phyloP scores from a whole-genome alignment of 2,888 invertebrate species.

The Margaritifera margaritifera region DNA sequence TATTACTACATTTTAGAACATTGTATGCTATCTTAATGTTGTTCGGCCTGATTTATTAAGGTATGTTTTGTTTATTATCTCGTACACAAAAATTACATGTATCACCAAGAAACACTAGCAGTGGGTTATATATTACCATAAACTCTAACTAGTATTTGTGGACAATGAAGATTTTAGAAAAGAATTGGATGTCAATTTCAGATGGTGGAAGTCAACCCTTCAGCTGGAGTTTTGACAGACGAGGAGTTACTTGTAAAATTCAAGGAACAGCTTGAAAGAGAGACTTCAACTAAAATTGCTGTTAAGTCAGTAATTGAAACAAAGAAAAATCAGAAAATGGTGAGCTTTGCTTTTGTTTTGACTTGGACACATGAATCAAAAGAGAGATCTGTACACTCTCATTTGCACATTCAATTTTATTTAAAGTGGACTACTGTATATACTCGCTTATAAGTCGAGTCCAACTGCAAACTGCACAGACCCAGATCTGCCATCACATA shows the following conservation, averaged over 20 bases:
- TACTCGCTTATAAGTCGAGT: no score
- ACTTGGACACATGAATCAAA: not conserved
- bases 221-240: conserved; percentile 37
- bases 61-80: not conserved
- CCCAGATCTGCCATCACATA: no score
- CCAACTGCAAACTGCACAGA: no score
- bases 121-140: no score
- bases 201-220: conserved; percentile 48
- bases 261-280: conserved; percentile 81
- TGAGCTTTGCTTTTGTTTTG: not conserved
- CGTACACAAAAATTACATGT: not conserved
- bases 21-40: no score
- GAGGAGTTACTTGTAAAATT: conserved; percentile 75
- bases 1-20: no score
- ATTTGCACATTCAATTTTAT: no score
- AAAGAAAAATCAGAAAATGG: not conserved
- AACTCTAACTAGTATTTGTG: no score
- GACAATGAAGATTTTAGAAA: no score
- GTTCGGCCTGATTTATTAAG: no score
- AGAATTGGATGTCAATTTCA: conserved; percentile 11
- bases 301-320: conserved; percentile 76
- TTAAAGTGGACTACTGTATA: no score
- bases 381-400: no score
- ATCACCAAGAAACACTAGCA: not conserved
- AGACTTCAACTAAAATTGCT: conserved; percentile 80